A percentile compares a stretch with the other conserved stretches of the same genome.
phyloP scores from a whole-genome alignment of 2,113 vertebrate species.

The Empidonax alnorum region DNA sequence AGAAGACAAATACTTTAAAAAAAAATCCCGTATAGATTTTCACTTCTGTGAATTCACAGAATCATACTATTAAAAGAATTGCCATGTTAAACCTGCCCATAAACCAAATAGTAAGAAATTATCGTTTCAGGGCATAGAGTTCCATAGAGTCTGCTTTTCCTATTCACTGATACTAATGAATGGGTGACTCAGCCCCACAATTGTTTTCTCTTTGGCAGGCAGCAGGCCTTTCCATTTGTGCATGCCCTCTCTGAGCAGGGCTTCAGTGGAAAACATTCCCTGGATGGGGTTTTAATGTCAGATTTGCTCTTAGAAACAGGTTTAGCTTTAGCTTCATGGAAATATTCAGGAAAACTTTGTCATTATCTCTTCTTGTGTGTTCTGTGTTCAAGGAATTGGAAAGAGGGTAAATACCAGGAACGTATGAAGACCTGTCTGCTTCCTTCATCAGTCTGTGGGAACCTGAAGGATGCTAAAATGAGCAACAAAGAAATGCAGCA shows the following conservation, averaged over 20 bases:
- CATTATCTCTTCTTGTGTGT: not conserved
- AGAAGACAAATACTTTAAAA: not conserved
- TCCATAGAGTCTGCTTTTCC: not conserved
- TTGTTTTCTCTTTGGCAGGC: not conserved
- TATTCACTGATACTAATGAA: not conserved
- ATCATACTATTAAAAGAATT: not conserved
- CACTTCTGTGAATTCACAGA: not conserved
- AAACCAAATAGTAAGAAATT: not conserved
- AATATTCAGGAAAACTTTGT: not conserved
- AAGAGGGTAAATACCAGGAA: not conserved
- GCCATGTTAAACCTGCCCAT: accelerated
- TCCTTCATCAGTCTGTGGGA: not conserved
- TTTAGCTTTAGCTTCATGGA: not conserved
- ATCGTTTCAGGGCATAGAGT: not conserved
- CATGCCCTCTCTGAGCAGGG: accelerated
- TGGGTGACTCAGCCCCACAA: not conserved
- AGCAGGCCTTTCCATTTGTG: not conserved
- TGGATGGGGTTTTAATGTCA: not conserved
- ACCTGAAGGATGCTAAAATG: not conserved
- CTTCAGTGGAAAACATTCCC: not conserved
- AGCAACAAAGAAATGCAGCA: not conserved
- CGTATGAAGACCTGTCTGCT: accelerated
- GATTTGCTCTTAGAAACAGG: not conserved
- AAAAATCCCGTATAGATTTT: not conserved
- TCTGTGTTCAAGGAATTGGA: not conserved